Conservation (phyloP, 2,797 vertebrate genomes). For the Labroides dimidiatus region DNA sequence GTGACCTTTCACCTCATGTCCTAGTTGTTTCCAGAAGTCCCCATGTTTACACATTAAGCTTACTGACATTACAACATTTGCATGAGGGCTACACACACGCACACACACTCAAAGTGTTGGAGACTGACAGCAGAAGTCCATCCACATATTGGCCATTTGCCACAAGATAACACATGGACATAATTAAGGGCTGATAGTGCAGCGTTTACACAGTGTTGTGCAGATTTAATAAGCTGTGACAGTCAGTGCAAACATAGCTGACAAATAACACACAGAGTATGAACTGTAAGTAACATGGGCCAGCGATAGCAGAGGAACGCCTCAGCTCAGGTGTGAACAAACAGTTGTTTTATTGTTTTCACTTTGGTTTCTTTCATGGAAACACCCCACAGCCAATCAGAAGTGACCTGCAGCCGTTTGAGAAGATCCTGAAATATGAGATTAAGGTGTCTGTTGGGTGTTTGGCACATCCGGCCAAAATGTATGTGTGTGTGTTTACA, state of each 20-base stretch:
- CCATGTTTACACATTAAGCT: background rate
- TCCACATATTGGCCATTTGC: background rate
- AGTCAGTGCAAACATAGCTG: slow-evolving; percentile 41
- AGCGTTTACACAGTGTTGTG: slow-evolving; percentile 43
- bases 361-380: background rate
- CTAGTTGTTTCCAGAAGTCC: background rate
- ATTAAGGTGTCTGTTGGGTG: slow-evolving; percentile 8
- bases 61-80: background rate
- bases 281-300: slow-evolving; percentile 11
- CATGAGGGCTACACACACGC: background rate
- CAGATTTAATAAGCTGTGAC: slow-evolving; percentile 27
- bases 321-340: slow-evolving; percentile 28
- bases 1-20: background rate
- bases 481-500: background rate
- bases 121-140: slow-evolving; percentile 7
- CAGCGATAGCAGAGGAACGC: background rate
- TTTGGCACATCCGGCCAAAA: background rate
- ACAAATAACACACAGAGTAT: slow-evolving; percentile 18
- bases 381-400: slow-evolving; percentile 11
- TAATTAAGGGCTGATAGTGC: slow-evolving; percentile 18
- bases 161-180: slow-evolving; percentile 16
- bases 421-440: slow-evolving; percentile 36
- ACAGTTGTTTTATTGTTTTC: slow-evolving; percentile 2
- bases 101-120: background rate
- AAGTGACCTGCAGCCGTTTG: slow-evolving; percentile 14